A percentile compares a stretch with the other conserved stretches of the same genome.
phyloP scores from a whole-genome alignment of 2,888 invertebrate genomes.

The Camponotus fellah region DNA sequence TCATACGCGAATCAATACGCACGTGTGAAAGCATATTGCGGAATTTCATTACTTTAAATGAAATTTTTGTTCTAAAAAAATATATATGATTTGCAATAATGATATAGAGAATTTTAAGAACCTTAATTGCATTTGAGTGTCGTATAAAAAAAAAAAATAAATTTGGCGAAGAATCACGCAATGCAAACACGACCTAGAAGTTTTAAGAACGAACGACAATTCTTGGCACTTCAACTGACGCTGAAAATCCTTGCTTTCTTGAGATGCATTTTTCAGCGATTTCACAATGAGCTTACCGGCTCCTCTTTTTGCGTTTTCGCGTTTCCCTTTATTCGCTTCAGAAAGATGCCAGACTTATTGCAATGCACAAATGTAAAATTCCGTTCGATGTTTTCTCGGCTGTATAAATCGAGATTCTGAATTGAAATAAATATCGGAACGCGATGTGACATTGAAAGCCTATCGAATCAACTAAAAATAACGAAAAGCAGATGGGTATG shows the following conservation, averaged over 20 bases:
- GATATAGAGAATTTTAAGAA: slow-evolving; percentile 18
- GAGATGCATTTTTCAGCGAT: slow-evolving; percentile 55
- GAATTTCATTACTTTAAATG: neutral
- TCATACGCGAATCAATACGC: slow-evolving; percentile 5
- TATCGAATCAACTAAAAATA: slow-evolving; percentile 36
- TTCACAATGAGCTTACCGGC: slow-evolving; percentile 51
- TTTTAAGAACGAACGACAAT: slow-evolving; percentile 55
- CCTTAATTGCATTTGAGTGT: slow-evolving; percentile 17
- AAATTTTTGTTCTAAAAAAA: neutral
- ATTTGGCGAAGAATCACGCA: slow-evolving; percentile 39
- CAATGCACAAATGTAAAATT: slow-evolving; percentile 42
- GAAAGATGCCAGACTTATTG: slow-evolving; percentile 31
- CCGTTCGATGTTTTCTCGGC: slow-evolving; percentile 39
- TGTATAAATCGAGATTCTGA: slow-evolving; percentile 30
- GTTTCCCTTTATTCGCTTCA: slow-evolving; percentile 39
- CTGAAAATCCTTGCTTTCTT: slow-evolving; percentile 53
- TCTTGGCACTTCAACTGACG: slow-evolving; percentile 47
- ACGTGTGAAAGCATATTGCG: neutral
- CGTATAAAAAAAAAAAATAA: neutral
- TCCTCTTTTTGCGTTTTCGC: slow-evolving; percentile 42
- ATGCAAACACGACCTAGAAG: slow-evolving; percentile 54
- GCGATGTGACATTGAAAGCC: slow-evolving; percentile 41
- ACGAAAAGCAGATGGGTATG: slow-evolving; percentile 45
- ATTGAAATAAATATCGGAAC: slow-evolving; percentile 28
- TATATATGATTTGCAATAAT: slow-evolving; percentile 25